Percentiles rank a stretch among this genome's conserved stretches.
These are phyloP conservation scores for Diorhabda elongata DNA, from an alignment of 1,140 invertebrate genomes.

Conservation along the genomic window DNA sequence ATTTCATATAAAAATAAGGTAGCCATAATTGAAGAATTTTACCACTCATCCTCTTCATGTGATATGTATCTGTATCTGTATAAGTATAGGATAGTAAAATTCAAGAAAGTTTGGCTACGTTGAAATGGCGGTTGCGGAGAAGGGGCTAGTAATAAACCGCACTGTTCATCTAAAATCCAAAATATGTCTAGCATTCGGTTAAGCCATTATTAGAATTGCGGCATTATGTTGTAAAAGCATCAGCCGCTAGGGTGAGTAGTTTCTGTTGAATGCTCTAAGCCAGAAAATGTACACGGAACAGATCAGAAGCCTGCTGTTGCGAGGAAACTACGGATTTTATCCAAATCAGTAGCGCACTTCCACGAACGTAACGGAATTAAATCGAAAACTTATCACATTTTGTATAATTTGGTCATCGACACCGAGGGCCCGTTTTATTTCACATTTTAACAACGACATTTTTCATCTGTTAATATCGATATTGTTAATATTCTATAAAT, in stretches of 20 bases:
- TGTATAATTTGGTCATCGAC: too few relatives aligned
- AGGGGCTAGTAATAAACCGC: slow-evolving; percentile 21
- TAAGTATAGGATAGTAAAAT: too few relatives aligned
- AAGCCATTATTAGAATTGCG: slow-evolving; percentile 34
- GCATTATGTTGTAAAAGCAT: slow-evolving; percentile 28
- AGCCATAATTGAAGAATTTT: too few relatives aligned
- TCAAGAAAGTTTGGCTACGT: background rate
- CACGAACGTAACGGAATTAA: too few relatives aligned
- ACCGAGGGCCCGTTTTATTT: too few relatives aligned
- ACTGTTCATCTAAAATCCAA: slow-evolving; percentile 24
- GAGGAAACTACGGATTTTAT: background rate
- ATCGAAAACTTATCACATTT: too few relatives aligned
- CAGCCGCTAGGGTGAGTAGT: slow-evolving; percentile 12
- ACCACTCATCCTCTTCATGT: too few relatives aligned
- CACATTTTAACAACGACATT: too few relatives aligned
- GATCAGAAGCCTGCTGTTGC: slow-evolving; percentile 20
- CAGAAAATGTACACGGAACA: slow-evolving; percentile 21
- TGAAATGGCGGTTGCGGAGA: background rate
- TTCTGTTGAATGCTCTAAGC: slow-evolving; percentile 12
- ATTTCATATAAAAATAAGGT: too few relatives aligned
- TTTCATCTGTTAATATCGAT: too few relatives aligned
- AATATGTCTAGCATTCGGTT: slow-evolving; percentile 34
- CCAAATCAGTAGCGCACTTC: background rate
- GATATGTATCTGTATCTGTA: too few relatives aligned
- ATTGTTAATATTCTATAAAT: too few relatives aligned